Evolutionary conservation across 2,797 vertebrate genomes (phyloP).

Genomic region (Acrocephalus scirpaceus): DNA sequence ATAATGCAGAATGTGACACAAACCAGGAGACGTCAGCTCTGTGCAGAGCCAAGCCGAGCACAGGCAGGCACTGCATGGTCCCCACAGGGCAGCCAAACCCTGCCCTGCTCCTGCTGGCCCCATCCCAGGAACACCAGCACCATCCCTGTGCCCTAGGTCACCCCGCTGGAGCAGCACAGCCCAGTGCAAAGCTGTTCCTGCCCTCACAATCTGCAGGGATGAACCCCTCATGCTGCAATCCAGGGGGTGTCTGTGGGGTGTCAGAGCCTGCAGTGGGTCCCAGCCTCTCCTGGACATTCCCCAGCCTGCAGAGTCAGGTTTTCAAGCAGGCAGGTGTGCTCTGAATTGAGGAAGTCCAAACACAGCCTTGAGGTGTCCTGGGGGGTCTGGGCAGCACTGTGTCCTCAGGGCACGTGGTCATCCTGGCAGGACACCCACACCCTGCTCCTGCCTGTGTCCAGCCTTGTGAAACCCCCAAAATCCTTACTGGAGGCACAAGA

Average conservation of each 20-base stretch:
- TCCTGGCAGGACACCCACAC: not conserved
- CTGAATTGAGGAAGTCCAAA: not conserved
- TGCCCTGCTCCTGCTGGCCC: not conserved
- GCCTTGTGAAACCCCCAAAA: not conserved
- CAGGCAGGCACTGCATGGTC: not conserved
- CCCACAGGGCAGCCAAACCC: not conserved
- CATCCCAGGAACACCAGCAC: not conserved
- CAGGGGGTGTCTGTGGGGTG: not conserved
- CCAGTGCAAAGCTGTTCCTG: not conserved
- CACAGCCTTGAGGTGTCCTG: not conserved
- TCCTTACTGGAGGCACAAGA: not conserved
- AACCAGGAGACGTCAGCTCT: constrained; percentile 1
- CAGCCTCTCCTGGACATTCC: not conserved
- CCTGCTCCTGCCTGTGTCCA: not conserved
- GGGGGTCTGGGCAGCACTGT: not conserved
- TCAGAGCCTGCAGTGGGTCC: not conserved
- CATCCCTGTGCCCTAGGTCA: not conserved
- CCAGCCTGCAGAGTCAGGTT: not conserved
- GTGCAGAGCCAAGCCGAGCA: not conserved
- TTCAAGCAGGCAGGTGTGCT: not conserved
- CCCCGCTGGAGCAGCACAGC: not conserved
- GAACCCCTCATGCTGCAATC: fast-evolving
- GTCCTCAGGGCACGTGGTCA: not conserved
- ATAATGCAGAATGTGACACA: not conserved
- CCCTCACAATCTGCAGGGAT: not conserved